Evolutionary conservation across 2,797 vertebrate species (phyloP), one percentile per base, ranked within the genome.

Genomic region (Pseudopleuronectes americanus): DNA sequence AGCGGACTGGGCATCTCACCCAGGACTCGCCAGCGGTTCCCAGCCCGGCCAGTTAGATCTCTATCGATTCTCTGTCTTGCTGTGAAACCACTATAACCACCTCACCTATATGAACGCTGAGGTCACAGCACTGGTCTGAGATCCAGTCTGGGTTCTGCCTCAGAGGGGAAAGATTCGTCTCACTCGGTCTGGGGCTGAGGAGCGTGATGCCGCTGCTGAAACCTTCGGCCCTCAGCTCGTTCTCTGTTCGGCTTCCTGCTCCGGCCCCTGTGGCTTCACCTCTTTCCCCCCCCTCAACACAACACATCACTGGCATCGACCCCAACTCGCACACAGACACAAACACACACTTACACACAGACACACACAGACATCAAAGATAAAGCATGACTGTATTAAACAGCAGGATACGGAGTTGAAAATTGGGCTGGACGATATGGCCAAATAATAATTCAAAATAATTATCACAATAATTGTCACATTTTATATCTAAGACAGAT

Each of bases 21-120:
- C 71, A 45, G 38, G 61, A 49, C 64, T 33, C 26, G 69, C 86
- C 84, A 70, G 76, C 81, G 73, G 76, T 86, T 88, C 69, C 79
- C 79, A 75, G 67, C 75, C 63, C 17, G 61, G 80, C 80, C 78
- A 69, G 86, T 92, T 90, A 89, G 87, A 83, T 84, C 76, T 38
- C 17, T 85, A 93, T 92, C 64, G 92, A 92, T 92, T 87, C 81
- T 76, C 78, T 84, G 88, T 90, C 85, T 79, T 12, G 21, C 79
- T 73, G 69, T 83, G 87, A 83, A 87, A 76, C 77, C 61, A 79
- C 77, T 84, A 75, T 81, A 85, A 90, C 87, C 80, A 80, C 77
- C 72, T 80, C 72, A 87, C 88, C 89, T 80, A 65, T 13, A 38
- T 83, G 75, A 85, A 74, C 74, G 57, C 64, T 74, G 76, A 70